Evolutionary conservation across 2,888 invertebrate genomes (phyloP).

Genomic region (Protodeltote pygarga): DNA sequence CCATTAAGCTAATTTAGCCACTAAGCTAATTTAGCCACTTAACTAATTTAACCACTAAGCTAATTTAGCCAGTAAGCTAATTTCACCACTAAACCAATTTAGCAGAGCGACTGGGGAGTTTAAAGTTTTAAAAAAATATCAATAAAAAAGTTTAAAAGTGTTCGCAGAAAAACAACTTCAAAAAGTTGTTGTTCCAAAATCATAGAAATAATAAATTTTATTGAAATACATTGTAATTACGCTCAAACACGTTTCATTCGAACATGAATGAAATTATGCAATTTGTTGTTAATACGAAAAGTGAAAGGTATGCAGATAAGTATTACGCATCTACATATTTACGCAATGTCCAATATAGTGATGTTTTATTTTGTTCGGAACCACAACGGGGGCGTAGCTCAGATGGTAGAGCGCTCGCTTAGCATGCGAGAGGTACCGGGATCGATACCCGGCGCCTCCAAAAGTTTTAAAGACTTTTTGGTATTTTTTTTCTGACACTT

Average conservation of each 20-base stretch:
- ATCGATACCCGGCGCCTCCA: conserved; percentile 82
- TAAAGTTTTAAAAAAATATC: no score
- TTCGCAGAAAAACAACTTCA: no score
- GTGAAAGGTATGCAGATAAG: conserved; percentile 41
- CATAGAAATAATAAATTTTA: background rate
- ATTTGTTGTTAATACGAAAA: conserved; percentile 1
- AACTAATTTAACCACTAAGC: no score
- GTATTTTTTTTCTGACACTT: background rate
- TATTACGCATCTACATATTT: conserved; percentile 14
- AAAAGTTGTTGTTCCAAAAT: no score
- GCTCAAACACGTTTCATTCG: conserved; percentile 12
- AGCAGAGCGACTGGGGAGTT: no score
- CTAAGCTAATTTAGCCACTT: no score
- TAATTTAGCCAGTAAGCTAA: no score
- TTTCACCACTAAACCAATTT: no score
- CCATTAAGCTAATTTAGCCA: no score
- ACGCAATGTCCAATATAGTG: conserved; percentile 14
- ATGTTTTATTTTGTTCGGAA: background rate
- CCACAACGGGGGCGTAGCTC: conserved; percentile 82
- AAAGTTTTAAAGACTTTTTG: background rate
- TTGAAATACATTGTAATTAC: background rate
- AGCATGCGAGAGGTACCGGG: conserved; percentile 87
- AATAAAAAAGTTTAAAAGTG: no score
- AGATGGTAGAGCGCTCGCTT: conserved; percentile 88
- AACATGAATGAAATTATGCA: conserved; percentile 29